phyloP scores from a whole-genome alignment of 2,797 vertebrate species.

The Prunella strophiata region DNA sequence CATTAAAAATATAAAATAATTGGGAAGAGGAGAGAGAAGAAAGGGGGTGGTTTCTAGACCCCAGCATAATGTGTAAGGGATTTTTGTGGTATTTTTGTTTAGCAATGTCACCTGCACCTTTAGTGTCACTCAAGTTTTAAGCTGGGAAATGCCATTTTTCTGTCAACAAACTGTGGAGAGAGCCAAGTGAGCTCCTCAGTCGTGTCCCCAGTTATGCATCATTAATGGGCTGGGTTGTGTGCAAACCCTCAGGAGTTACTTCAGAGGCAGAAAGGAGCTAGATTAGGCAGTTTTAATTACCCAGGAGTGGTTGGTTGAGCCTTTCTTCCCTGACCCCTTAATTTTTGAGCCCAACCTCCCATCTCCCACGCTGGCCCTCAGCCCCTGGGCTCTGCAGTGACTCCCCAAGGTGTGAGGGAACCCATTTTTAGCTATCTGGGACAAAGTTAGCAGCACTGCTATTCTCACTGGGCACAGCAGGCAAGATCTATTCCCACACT shows the following conservation, averaged over 20 bases:
- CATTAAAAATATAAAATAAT: neutral
- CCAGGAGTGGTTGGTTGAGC: neutral
- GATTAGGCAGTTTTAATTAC: neutral
- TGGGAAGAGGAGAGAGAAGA: neutral
- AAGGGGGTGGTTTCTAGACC: neutral
- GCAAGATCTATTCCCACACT: constrained; percentile 71
- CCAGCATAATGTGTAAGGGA: fast-evolving
- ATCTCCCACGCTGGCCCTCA: neutral
- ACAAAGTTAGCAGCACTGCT: constrained; percentile 64
- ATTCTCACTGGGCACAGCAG: constrained; percentile 61
- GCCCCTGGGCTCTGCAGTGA: neutral
- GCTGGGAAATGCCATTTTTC: neutral
- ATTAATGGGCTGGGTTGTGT: neutral
- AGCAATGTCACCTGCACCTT: neutral
- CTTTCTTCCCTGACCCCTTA: neutral
- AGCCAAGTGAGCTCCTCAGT: neutral
- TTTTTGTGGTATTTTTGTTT: neutral
- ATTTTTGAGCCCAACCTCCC: neutral
- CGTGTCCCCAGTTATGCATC: neutral
- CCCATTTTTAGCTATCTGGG: constrained; percentile 64
- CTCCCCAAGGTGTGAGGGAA: constrained; percentile 49
- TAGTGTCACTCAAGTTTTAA: neutral
- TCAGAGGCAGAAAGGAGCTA: neutral
- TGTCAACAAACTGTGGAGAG: neutral
- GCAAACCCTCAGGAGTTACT: neutral